Evolutionary conservation across 2,888 invertebrate genomes (phyloP), one percentile per base, ranked within the genome.

Genomic region (Ariolimax columbianus): DNA sequence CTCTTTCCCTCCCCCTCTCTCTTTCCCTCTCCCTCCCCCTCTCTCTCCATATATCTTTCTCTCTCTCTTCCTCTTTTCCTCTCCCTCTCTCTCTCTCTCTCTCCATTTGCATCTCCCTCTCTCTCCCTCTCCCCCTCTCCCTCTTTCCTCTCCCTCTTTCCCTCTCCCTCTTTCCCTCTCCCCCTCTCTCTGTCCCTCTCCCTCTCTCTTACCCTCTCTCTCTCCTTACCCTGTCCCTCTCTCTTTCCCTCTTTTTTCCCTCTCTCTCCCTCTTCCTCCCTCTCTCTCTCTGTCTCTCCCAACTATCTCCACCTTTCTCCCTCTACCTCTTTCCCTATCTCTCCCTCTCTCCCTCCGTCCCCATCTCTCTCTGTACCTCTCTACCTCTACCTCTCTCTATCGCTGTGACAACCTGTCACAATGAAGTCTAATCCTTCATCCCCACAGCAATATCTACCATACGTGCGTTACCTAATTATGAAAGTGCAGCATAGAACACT

Each of bases 1-100:
- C 55, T 59, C 36, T 78, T 63, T 78, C 17, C 63, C 55, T 78
- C 63, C 33, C 38, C 63, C 17, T 78, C 78, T 59, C n/a, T 59
- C 78, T 59, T 30, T 63, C 38, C 9, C 38, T 63, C 36, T 78
- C 36, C 63, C 78, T 78, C 23, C 63, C 78, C 36, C 38, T 19
- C 33, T 23, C 23, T 23, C 23, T 23, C 23, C 26, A 17, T 23
- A 6, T 75, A 9, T 75, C 75, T 77, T 33, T 33, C 59, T 59
- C 26, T 59, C 59, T 59, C 26, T 59, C 59, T 59, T 23, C 23
- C 26, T 59, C 59, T 59, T 23, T 59, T 26, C 23, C 26, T 59
- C 59, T 59, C 26, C 23, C 59, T 59, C 26, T 59, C 59, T 59
- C 33, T 77, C 51, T 77, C 30, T 59, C 59, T 59, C 17, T 23